A percentile compares a stretch with the other conserved stretches of the same genome.
Conservation (phyloP, 2,888 invertebrate genomes). For the Acleris laterana region DNA sequence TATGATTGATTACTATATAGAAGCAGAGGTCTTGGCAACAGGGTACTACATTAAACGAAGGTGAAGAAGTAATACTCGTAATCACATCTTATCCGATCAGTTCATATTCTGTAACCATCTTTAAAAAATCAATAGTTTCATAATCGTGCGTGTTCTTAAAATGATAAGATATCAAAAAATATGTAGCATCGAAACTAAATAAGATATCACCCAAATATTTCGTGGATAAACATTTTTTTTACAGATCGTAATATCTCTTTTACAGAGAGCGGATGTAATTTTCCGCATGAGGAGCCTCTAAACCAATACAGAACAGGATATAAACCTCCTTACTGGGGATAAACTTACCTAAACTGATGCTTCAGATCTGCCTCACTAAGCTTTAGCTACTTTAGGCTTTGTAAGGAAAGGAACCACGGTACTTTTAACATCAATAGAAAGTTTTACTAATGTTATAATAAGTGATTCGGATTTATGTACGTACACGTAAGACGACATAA, state of each 20-base stretch:
- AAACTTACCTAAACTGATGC: constrained; percentile 59
- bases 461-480: no score
- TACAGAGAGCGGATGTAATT: constrained; percentile 57
- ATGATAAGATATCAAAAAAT: neutral
- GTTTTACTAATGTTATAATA: neutral
- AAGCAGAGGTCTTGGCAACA: no score
- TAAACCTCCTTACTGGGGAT: constrained; percentile 62
- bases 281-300: constrained; percentile 59
- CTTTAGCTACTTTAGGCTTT: constrained; percentile 34
- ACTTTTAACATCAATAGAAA: constrained; percentile 11
- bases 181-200: neutral
- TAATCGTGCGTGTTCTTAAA: no score
- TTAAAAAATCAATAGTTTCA: no score
- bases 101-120: no score
- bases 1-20: no score
- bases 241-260: constrained; percentile 45
- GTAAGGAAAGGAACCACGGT: constrained; percentile 9
- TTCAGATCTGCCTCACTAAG: constrained; percentile 45
- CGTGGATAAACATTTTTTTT: constrained; percentile 23
- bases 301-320: constrained; percentile 63
- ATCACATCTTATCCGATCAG: no score
- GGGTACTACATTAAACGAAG: no score
- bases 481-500: no score
- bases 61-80: no score
- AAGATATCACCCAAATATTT: constrained; percentile 6